These are phyloP conservation scores for Pristionchus mayeri DNA, from an alignment of 2,888 invertebrate genomes.

Conservation along the genomic window DNA sequence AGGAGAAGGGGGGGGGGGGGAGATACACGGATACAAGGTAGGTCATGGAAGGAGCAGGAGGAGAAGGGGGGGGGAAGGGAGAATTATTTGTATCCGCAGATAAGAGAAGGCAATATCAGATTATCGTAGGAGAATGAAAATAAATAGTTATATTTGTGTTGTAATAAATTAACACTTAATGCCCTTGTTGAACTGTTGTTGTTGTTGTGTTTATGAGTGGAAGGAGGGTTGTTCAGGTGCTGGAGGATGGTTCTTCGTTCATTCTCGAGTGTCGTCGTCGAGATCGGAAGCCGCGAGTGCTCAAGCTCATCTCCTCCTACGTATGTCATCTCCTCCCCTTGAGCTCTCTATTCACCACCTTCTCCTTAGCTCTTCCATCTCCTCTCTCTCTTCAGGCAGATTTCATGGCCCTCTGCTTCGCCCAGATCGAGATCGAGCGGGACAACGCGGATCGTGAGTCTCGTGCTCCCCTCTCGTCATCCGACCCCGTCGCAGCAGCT, in stretches of 20 bases:
- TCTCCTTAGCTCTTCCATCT: background rate
- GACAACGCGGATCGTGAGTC: slow-evolving; percentile 28
- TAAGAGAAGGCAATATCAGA: too few species aligned
- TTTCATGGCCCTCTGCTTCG: slow-evolving; percentile 93
- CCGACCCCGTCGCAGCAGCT: background rate
- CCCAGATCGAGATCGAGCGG: slow-evolving; percentile 64
- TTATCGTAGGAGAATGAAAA: too few species aligned
- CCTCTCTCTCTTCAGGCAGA: slow-evolving; percentile 86
- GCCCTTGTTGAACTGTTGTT: background rate
- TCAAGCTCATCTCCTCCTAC: slow-evolving; percentile 90
- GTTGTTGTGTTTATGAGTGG: background rate
- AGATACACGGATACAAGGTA: slow-evolving; percentile 45
- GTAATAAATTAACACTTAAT: too few species aligned
- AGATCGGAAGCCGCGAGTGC: slow-evolving; percentile 87
- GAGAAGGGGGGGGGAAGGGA: background rate
- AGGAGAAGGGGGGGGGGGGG: slow-evolving; percentile 44
- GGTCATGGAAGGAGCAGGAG: too few species aligned
- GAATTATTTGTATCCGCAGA: too few species aligned
- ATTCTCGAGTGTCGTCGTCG: slow-evolving; percentile 88
- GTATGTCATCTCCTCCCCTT: slow-evolving; percentile 81
- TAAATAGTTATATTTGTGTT: too few species aligned
- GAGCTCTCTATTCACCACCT: background rate
- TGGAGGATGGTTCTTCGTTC: slow-evolving; percentile 93
- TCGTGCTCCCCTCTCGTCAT: background rate
- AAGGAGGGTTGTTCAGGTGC: slow-evolving; percentile 85